Percentiles rank a stretch among this genome's conserved stretches.
Evolutionary conservation across 2,113 vertebrate species (phyloP).

Genomic region (Synchiropus splendidus): DNA sequence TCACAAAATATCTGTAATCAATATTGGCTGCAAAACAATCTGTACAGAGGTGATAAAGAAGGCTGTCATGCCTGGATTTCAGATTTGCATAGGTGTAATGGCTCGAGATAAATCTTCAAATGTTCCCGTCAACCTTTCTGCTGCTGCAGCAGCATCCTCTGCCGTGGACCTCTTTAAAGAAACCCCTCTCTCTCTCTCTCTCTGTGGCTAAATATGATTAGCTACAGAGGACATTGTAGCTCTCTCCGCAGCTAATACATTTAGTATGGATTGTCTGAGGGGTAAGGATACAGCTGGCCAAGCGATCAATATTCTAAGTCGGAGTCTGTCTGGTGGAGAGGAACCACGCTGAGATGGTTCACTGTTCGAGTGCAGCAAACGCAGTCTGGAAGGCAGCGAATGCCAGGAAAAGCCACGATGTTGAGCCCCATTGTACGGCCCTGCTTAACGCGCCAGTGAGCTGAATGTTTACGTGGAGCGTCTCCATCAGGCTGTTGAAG

Average conservation of each 20-base stretch:
- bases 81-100: constrained; percentile 6
- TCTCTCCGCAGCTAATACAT: constrained; percentile 64
- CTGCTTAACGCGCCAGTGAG: constrained; percentile 43
- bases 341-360: constrained; percentile 62
- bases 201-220: constrained; percentile 62
- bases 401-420: constrained; percentile 51
- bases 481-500: constrained; percentile 50
- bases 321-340: constrained; percentile 57
- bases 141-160: constrained; percentile 25
- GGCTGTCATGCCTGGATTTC: not conserved
- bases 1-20: too few species aligned
- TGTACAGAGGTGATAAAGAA: too few species aligned
- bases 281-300: constrained; percentile 53
- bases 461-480: constrained; percentile 29
- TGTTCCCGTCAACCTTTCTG: not conserved
- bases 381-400: constrained; percentile 43
- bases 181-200: constrained; percentile 44
- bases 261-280: constrained; percentile 67
- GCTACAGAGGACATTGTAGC: constrained; percentile 67
- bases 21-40: too few species aligned
- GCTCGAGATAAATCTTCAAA: constrained; percentile 12
- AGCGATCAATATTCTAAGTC: constrained; percentile 60
- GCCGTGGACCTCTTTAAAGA: constrained; percentile 48
- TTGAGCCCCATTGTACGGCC: constrained; percentile 53
- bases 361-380: constrained; percentile 47